Base-by-base conservation (phyloP, 2,113 vertebrate species). In the Melanerpes aurifrons region DNA sequence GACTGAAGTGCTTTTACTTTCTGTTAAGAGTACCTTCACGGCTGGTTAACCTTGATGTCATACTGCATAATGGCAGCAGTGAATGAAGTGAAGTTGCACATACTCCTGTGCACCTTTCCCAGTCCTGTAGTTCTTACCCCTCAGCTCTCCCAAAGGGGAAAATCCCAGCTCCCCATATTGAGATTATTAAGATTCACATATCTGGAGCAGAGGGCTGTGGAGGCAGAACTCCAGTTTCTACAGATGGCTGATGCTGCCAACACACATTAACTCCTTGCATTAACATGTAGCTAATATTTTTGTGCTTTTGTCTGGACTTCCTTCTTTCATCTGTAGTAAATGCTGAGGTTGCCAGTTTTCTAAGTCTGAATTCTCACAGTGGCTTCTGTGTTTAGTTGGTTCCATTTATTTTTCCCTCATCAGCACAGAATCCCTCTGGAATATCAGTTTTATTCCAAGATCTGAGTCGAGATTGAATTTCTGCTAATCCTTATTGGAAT, bases 311-410 rank as follows among this genome's bases (percentile, higher is more conserved):
- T 71, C 66, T 67, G 40, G 31, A 37, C 81, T 95, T 94, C 86
- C 87, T 93, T 26, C 48, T 81, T 85, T 57, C 24, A 5, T 70
- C 31, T 86, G 22, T 35, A 68, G 28, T 10, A 64, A 87, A 5
- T 74, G 93, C 94, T 96, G 92, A 96, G 66, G 3, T 37, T 35
- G 15, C 82, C 22, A 56, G 2, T 76, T 93, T 77, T 85, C 50
- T 40, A 63, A 61, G 76, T 70, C 82, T 81, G 72, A 75, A 31
- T 81, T 80, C 53, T 87, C 35, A 7, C 63, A 10, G 9, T 48
- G 72, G 16, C 59, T 67, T 79, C 78, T 89, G 7, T 64, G 45
- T 68, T 79, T 15, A 81, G 50, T 62, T 93, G 75, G 37, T 85
- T 86, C 78, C 31, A 4, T 70, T 59, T 80, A 32, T 67, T 73